Evolutionary conservation across 2,113 vertebrate genomes (phyloP), one percentile per base, ranked within the genome.

Genomic region (Catharus fuscescens): DNA sequence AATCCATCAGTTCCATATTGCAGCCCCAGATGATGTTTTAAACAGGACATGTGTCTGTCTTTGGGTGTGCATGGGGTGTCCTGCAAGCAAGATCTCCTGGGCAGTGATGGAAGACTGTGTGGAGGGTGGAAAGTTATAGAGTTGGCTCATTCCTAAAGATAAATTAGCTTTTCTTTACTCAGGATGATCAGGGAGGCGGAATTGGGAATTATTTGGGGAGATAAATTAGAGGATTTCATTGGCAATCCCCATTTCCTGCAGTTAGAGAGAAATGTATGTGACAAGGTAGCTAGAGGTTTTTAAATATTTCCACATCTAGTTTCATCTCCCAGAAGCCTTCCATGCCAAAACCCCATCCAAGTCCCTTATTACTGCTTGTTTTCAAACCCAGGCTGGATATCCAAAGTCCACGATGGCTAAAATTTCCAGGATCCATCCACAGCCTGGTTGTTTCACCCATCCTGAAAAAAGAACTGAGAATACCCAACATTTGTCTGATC

Each of bases 51-150:
- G 0, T 56, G 14, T 70, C 45, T 12, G 1, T 19, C 52, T 45
- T 47, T 1, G 5, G 26, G 40, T 3, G 5, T 26, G 38, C 0
- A 0, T 47, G 11, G 36, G 14, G 12, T 45, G 9, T 82, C 14
- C 29, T 42, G 36, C 32, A 9, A 62, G 15, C 20, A 28, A 65
- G 40, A 36, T 66, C 38, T 86, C 24, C 42, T 2, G 3, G 36
- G 14, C 17, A 72, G 24, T 62, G n/a, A 18, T 62, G 59, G 31
- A 40, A 26, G 12, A 71, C 24, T 1, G 1, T 78, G 50, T 20
- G 11, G 62, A 38, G 9, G 31, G 28, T 60, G 44, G 25, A 77
- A 65, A 74, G 31, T 26, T 71, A 6, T 5, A 36, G n/a, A 57
- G 3, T 2, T 48, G 26, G 6, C 14, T 82, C 24, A 48, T 52